Base-by-base conservation (phyloP, 2,797 vertebrate genomes). In the Scolopax rusticola region DNA sequence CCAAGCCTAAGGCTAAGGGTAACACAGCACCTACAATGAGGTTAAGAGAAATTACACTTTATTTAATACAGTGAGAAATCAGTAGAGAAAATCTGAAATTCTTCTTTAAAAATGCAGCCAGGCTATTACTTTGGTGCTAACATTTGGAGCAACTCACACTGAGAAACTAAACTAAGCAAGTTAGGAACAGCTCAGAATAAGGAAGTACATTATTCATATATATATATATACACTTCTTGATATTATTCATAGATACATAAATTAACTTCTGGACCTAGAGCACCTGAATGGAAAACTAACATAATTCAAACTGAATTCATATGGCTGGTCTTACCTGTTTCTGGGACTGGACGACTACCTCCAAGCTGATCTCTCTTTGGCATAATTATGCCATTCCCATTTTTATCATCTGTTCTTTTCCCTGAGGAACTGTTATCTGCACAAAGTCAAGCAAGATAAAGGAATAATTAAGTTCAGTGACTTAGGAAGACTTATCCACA, bases 1-100 rank as follows among this genome's bases (percentile, higher is more conserved):
- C 98, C 84, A 99, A 97, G 80, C 99, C 99, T 69, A 99, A 97
- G 5, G 99, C 98, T 97, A 99, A 97, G 48, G 99, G 99, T 21
- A 99, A 98, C 96, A 99, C 99, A 3, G 99, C 99, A 95, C 99
- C 99, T 99, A 93, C 30, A 90, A 68, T 2, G 5, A 84, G 74
- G 70, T 73, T 28, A 84, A 82, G 50, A 88, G 47, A 78, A 50
- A 45, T 67, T 53, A 78, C 19, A 5, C 25, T 96, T 92, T 69
- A 51, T 92, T 93, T 60, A 92, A 81, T 33, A 57, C 6, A 33
- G 17, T 38, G 67, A 93, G 59, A 90, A 2, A 45, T 6, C 1
- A 1, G 56, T 28, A 61, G 48, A 73, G 60, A 84, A 93, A 86
- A 90, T 12, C 25, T 50, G 19, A 80, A 4, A 0, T 11, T 71